These are phyloP conservation scores for Setophaga kirtlandii DNA, from an alignment of 2,113 vertebrate species.

Conservation along the genomic window DNA sequence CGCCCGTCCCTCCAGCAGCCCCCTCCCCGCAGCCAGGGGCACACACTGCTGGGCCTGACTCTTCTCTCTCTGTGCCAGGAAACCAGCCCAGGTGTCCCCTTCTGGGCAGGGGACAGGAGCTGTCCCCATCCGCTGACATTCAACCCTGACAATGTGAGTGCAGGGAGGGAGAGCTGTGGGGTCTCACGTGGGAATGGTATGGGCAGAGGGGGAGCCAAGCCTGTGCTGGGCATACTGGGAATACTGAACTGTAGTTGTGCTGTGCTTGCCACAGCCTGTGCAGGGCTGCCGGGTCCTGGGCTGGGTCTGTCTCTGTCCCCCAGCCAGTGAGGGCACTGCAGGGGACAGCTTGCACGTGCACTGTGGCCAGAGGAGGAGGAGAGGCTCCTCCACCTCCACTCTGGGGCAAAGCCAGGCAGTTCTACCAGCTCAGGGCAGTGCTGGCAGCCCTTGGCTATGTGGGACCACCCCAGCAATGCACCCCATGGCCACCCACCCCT, in stretches of 20 bases:
- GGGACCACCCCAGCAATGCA: background rate
- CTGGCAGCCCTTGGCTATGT: background rate
- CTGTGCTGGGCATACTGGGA: background rate
- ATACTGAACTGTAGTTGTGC: background rate
- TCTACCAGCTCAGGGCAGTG: background rate
- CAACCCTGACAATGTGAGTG: conserved; percentile 77
- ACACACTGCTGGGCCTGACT: background rate
- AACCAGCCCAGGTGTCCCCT: conserved; percentile 72
- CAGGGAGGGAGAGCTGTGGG: background rate
- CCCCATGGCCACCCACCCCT: background rate
- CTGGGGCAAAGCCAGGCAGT: background rate
- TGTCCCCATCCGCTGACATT: conserved; percentile 83
- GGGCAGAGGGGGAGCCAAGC: background rate
- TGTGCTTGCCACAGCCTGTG: background rate
- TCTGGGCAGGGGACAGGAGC: conserved; percentile 81
- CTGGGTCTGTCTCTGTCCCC: background rate
- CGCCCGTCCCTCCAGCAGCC: rapidly evolving
- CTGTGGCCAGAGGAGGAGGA: background rate
- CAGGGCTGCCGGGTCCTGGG: background rate
- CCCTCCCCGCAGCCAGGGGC: rapidly evolving
- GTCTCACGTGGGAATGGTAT: rapidly evolving
- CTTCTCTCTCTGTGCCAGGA: conserved; percentile 60
- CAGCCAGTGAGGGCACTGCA: background rate
- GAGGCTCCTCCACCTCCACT: background rate
- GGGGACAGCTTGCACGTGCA: background rate